A percentile compares a stretch with the other conserved stretches of the same genome.
Conservation (phyloP, 2,888 invertebrate species). For the Teleogryllus oceanicus region DNA sequence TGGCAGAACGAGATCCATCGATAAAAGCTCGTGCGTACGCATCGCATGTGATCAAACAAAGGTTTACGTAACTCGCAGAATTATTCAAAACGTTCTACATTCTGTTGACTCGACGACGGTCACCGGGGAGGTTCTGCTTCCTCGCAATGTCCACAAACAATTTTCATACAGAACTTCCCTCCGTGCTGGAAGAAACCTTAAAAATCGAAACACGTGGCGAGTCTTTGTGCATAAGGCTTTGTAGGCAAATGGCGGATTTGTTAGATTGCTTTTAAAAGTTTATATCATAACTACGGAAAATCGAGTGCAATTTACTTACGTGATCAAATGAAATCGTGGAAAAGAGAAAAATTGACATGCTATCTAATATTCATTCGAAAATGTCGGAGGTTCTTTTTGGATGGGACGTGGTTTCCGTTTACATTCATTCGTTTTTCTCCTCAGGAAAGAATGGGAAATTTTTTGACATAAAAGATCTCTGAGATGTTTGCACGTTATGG, state of each 20-base stretch:
- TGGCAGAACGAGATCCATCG: background rate
- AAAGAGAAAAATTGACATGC: background rate
- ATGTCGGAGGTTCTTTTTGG: too few relatives aligned
- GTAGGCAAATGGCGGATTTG: background rate
- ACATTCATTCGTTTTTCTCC: too few relatives aligned
- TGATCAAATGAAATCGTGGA: slow-evolving; percentile 3
- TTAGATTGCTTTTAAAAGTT: background rate
- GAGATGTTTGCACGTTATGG: too few relatives aligned
- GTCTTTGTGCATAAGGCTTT: background rate
- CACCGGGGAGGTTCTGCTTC: background rate
- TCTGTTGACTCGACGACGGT: background rate
- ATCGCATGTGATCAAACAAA: background rate
- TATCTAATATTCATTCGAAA: too few relatives aligned
- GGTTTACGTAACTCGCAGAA: background rate
- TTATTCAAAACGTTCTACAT: background rate
- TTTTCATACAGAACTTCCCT: background rate
- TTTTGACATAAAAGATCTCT: too few relatives aligned
- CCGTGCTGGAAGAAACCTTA: background rate
- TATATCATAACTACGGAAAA: background rate
- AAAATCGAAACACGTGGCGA: background rate
- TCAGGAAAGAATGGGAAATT: too few relatives aligned
- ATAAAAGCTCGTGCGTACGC: background rate
- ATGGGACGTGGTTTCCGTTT: too few relatives aligned
- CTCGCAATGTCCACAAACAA: background rate
- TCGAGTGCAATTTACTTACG: background rate